Evolutionary conservation across 1,140 invertebrate genomes (phyloP).

Genomic region (Drosophila lacteicornis): DNA sequence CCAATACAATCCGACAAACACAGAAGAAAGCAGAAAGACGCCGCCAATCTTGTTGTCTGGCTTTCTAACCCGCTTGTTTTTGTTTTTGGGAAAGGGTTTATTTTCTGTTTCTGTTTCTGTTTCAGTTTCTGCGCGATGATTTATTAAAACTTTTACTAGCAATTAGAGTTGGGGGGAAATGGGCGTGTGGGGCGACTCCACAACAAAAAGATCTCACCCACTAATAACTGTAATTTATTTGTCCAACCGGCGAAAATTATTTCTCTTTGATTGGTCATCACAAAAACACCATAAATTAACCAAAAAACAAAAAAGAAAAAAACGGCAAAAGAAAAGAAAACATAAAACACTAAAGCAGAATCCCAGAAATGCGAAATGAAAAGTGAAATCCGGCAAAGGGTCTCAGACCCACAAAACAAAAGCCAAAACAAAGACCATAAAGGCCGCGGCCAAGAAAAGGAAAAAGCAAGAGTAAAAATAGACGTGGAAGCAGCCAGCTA

Average conservation of each 20-base stretch:
- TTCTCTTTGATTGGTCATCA: conserved; percentile 43
- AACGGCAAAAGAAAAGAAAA: conserved; percentile 1
- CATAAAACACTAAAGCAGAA: conserved; percentile 32
- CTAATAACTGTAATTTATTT: conserved; percentile 73
- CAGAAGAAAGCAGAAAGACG: conserved; percentile 43
- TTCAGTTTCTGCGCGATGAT: conserved; percentile 63
- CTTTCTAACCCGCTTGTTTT: conserved; percentile 64
- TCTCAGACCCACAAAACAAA: conserved; percentile 23
- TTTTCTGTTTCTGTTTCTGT: conserved; percentile 20
- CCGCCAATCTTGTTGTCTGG: conserved; percentile 52
- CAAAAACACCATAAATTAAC: conserved; percentile 17
- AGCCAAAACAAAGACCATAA: conserved; percentile 34
- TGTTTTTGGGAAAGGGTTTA: conserved; percentile 70
- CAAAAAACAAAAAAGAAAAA: neutral
- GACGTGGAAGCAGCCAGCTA: conserved; percentile 1
- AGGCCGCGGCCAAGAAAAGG: conserved; percentile 16
- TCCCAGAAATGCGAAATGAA: conserved; percentile 48
- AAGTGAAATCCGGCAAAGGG: conserved; percentile 49
- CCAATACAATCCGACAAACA: conserved; percentile 30
- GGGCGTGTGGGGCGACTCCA: conserved; percentile 6
- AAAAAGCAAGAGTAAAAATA: conserved; percentile 49
- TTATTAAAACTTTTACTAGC: conserved; percentile 77
- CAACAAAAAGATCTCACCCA: conserved; percentile 38
- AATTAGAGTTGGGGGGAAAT: conserved; percentile 51
- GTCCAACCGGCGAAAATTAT: conserved; percentile 42